Conservation (phyloP, 2,113 vertebrate species). For the Seriola rivoliana region DNA sequence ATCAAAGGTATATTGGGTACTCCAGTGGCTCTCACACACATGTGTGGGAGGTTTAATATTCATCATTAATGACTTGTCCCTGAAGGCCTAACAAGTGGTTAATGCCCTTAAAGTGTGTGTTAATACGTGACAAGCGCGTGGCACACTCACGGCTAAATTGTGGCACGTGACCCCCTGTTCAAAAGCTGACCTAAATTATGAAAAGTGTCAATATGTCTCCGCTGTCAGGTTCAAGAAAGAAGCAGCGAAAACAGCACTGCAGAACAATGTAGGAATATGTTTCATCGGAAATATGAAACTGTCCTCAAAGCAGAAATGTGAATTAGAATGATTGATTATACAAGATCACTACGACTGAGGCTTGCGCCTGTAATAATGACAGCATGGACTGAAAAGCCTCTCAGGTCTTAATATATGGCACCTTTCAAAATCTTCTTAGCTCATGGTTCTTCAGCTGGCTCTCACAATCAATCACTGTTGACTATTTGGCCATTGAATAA, state of each 20-base stretch:
- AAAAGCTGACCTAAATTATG: conserved; percentile 60
- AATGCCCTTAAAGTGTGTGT: conserved; percentile 59
- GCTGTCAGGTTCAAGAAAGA: conserved; percentile 35
- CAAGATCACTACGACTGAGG: conserved; percentile 47
- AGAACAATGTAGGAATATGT: conserved; percentile 2
- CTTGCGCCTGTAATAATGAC: conserved; percentile 56
- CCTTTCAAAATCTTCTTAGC: conserved; percentile 67
- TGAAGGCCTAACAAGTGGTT: conserved; percentile 56
- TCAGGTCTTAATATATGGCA: conserved; percentile 63
- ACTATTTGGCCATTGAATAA: conserved; percentile 34
- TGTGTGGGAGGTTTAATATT: conserved; percentile 57
- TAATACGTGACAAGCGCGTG: conserved; percentile 45
- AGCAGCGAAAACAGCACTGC: neutral
- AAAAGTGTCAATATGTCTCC: conserved; percentile 26
- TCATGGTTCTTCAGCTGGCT: conserved; percentile 51
- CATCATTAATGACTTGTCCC: conserved; percentile 56
- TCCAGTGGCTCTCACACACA: conserved; percentile 18
- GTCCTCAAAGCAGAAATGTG: conserved; percentile 24
- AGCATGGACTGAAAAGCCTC: conserved; percentile 45
- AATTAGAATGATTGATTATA: conserved; percentile 57
- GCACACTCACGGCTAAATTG: conserved; percentile 51
- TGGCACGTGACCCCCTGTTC: conserved; percentile 40
- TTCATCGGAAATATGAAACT: conserved; percentile 24
- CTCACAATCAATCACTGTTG: conserved; percentile 65
- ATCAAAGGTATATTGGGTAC: conserved; percentile 46